Percentiles rank a stretch among this genome's conserved stretches.
phyloP scores from a whole-genome alignment of 2,113 vertebrate species.

The Pachyramphus minor region DNA sequence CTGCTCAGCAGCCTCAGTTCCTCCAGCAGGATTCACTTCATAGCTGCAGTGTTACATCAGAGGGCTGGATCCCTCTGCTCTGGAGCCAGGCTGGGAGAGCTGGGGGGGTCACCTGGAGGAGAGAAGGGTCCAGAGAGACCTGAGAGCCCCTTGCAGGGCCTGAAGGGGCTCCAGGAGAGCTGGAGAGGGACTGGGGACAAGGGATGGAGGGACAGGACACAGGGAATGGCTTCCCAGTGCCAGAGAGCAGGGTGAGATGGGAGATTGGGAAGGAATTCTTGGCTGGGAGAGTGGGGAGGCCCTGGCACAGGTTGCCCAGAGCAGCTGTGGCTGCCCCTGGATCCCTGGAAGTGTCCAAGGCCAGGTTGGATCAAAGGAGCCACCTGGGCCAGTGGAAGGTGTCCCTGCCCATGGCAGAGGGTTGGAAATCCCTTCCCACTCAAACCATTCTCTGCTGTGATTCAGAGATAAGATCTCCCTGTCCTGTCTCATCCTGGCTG shows the following conservation, averaged over 20 bases:
- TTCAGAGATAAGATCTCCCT: not conserved
- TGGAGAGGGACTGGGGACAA: not conserved
- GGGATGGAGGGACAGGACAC: not conserved
- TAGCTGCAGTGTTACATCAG: not conserved
- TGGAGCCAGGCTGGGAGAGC: not conserved
- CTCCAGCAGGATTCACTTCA: not conserved
- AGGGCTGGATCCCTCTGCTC: not conserved
- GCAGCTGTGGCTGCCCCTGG: not conserved
- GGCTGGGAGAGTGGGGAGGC: rapidly evolving
- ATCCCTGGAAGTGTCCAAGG: not conserved
- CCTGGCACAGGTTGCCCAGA: not conserved
- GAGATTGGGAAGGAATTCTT: not conserved
- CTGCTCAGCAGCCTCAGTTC: not conserved
- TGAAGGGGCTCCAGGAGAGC: not conserved
- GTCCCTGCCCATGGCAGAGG: not conserved
- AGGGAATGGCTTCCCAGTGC: not conserved
- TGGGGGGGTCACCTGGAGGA: not conserved
- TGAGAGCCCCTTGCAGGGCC: not conserved
- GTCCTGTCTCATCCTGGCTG: not conserved
- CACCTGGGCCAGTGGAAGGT: rapidly evolving
- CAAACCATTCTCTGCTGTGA: not conserved
- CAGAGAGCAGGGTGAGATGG: not conserved
- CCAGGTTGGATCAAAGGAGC: not conserved
- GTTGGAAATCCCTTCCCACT: not conserved
- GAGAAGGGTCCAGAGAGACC: not conserved